Evolutionary conservation across 2,113 vertebrate species (phyloP).

Genomic region (Indicator indicator): DNA sequence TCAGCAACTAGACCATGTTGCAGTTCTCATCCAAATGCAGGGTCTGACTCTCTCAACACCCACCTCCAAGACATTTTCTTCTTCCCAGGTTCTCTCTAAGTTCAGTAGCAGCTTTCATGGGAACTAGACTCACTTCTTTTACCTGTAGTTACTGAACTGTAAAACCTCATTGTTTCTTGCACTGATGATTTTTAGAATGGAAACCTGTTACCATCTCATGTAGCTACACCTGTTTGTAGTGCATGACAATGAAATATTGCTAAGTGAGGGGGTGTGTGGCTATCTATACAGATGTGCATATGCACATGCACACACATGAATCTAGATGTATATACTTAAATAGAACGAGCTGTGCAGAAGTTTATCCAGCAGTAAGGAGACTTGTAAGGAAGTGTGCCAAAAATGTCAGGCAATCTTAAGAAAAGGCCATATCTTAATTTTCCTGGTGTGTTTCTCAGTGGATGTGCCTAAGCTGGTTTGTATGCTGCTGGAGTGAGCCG

Average conservation of each 20-base stretch:
- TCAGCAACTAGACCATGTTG: conserved; percentile 18
- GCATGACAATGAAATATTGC: conserved; percentile 77
- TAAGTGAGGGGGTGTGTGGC: conserved; percentile 71
- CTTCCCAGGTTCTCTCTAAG: conserved; percentile 50
- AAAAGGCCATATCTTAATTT: conserved; percentile 70
- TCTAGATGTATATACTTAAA: not conserved
- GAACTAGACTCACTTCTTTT: conserved; percentile 71
- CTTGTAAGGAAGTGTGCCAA: conserved; percentile 69
- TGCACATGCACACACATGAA: not conserved
- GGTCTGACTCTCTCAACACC: conserved; percentile 50
- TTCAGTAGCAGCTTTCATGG: conserved; percentile 65
- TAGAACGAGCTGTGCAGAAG: conserved; percentile 21
- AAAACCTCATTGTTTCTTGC: conserved; percentile 91
- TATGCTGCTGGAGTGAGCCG: not conserved
- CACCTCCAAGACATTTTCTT: conserved; percentile 28
- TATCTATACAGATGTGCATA: not conserved
- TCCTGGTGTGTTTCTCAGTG: conserved; percentile 32
- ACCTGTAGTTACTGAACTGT: conserved; percentile 86
- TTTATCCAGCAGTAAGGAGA: conserved; percentile 57
- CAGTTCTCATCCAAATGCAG: conserved; percentile 56
- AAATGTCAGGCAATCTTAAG: conserved; percentile 31
- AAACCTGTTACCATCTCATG: conserved; percentile 80
- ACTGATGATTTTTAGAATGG: conserved; percentile 83
- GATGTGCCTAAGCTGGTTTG: conserved; percentile 3
- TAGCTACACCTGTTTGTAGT: conserved; percentile 78